Percentiles rank a stretch among this genome's conserved stretches.
Evolutionary conservation across 2,797 vertebrate species (phyloP).

Genomic region (Champsocephalus esox): DNA sequence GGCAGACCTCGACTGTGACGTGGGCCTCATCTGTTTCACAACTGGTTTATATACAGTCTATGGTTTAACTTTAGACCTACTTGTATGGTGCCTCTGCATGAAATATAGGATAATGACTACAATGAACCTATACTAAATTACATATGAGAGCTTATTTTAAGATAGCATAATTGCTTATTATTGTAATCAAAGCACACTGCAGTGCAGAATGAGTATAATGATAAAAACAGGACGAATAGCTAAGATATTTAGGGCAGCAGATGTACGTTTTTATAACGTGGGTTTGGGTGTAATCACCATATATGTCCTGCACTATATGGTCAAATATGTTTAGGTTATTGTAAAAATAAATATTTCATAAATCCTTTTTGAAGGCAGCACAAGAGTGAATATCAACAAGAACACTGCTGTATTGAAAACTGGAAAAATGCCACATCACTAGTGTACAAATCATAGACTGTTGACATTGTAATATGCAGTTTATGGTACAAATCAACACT

Average conservation of each 20-base stretch:
- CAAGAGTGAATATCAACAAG: conserved; percentile 18
- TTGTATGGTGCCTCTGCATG: conserved; percentile 1
- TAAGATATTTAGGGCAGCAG: not conserved
- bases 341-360: not conserved
- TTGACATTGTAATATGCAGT: conserved; percentile 49
- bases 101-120: conserved; percentile 15
- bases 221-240: not conserved
- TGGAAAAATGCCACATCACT: conserved; percentile 3
- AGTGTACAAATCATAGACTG: conserved; percentile 28
- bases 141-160: conserved; percentile 4
- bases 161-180: not conserved
- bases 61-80: not conserved
- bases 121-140: conserved; percentile 11
- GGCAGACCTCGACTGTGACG: conserved; percentile 39
- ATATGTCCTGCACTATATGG: not conserved
- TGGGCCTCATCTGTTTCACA: conserved; percentile 21
- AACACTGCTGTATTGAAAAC: conserved; percentile 15
- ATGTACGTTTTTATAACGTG: not conserved
- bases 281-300: not conserved
- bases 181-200: not conserved
- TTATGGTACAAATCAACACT: conserved; percentile 48
- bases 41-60: conserved; percentile 4
- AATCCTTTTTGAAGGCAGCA: not conserved
- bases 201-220: not conserved
- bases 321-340: conserved; percentile 13